These are phyloP conservation scores for Drosophila atroscutellata DNA, from an alignment of 2,888 invertebrate genomes.

Conservation along the genomic window DNA sequence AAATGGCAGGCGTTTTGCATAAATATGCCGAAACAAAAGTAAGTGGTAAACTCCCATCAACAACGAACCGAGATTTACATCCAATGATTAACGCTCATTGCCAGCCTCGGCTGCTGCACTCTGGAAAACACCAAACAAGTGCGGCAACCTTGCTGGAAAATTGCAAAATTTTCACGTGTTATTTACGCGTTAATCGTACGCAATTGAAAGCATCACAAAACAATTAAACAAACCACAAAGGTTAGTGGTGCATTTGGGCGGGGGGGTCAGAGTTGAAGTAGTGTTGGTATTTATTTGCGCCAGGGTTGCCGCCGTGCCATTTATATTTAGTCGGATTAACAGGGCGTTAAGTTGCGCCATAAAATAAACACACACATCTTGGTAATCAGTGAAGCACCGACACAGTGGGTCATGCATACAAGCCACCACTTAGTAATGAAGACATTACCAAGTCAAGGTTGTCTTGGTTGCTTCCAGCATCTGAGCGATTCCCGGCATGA, in stretches of 20 bases:
- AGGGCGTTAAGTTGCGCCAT: slow-evolving; percentile 78
- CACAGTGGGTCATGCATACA: slow-evolving; percentile 1
- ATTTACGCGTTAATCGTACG: slow-evolving; percentile 70
- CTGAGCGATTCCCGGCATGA: slow-evolving; percentile 25
- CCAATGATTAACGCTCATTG: slow-evolving; percentile 64
- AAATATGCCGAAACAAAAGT: slow-evolving; percentile 56
- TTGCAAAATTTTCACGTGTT: slow-evolving; percentile 77
- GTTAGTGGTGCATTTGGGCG: slow-evolving; percentile 1
- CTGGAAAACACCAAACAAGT: slow-evolving; percentile 53
- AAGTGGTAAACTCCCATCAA: slow-evolving; percentile 65
- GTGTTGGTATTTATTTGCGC: slow-evolving; percentile 65
- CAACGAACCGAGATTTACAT: slow-evolving; percentile 53
- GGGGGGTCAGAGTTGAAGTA: slow-evolving; percentile 5
- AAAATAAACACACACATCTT: slow-evolving; percentile 51
- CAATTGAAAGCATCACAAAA: slow-evolving; percentile 67
- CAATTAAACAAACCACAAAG: slow-evolving; percentile 41
- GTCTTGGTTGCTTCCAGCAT: slow-evolving; percentile 41
- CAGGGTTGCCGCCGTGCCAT: slow-evolving; percentile 62
- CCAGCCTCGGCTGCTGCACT: slow-evolving; percentile 35
- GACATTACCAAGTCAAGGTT: slow-evolving; percentile 76
- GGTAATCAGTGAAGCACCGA: slow-evolving; percentile 40
- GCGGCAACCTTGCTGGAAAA: slow-evolving; percentile 58
- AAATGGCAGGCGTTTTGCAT: slow-evolving; percentile 50
- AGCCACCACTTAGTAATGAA: slow-evolving; percentile 36
- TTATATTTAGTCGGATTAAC: slow-evolving; percentile 75